Conservation (phyloP, 2,797 vertebrate species). For the Choloepus didactylus region DNA sequence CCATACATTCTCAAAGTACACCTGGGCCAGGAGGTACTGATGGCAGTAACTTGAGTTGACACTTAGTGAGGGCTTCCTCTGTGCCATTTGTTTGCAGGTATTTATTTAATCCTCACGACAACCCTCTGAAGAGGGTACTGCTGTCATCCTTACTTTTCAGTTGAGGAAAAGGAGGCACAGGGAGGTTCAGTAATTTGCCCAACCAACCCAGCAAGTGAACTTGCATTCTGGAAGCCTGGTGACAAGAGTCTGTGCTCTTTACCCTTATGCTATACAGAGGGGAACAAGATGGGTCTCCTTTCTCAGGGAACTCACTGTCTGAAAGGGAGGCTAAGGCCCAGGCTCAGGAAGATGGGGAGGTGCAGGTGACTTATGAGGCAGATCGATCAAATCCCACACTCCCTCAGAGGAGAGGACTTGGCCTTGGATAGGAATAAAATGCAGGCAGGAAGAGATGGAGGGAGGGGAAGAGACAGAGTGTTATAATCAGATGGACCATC, state of each 20-base stretch:
- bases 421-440: background rate
- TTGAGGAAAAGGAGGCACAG: background rate
- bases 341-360: background rate
- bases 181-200: background rate
- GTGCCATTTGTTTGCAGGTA: no score
- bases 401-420: background rate
- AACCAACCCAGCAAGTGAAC: background rate
- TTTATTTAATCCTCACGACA: background rate
- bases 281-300: background rate
- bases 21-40: fast-evolving
- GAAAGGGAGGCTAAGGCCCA: background rate
- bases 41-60: fast-evolving
- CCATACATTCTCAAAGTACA: background rate
- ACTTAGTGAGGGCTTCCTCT: background rate
- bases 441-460: background rate
- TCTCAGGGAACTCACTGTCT: no score
- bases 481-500: background rate
- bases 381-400: background rate
- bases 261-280: background rate
- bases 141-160: background rate
- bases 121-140: background rate
- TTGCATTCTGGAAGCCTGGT: background rate
- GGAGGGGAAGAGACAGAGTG: background rate
- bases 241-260: background rate
- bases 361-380: background rate